Conservation (phyloP, 2,888 invertebrate species). For the Cantharis rustica region DNA sequence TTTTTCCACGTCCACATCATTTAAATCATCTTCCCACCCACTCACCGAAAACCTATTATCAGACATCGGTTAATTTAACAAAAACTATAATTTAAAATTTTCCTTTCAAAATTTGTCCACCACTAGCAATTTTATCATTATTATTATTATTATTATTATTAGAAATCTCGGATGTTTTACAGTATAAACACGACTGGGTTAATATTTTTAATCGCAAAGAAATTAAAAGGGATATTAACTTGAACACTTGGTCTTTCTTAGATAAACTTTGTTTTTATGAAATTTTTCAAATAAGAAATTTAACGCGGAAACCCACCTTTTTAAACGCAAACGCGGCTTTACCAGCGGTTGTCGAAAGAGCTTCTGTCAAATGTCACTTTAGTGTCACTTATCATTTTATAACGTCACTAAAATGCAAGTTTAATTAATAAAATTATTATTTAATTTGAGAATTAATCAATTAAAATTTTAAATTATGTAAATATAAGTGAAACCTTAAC, state of each 20-base stretch:
- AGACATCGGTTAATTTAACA: slow-evolving; percentile 23
- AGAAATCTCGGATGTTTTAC: background rate
- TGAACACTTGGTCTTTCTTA: background rate
- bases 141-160: background rate
- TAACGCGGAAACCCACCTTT: background rate
- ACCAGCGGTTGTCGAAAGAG: background rate
- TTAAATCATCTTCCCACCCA: slow-evolving; percentile 78
- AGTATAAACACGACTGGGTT: background rate
- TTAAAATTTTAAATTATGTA: slow-evolving; percentile 14
- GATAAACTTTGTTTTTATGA: background rate
- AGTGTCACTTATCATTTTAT: slow-evolving; percentile 33
- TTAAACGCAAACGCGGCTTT: background rate
- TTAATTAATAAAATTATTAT: slow-evolving; percentile 18
- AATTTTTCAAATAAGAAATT: background rate
- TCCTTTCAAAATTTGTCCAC: background rate
- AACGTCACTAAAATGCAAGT: slow-evolving; percentile 36
- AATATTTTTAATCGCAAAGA: background rate
- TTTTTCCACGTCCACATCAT: slow-evolving; percentile 70
- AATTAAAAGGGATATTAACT: background rate
- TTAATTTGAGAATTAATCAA: slow-evolving; percentile 9
- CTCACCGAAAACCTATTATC: slow-evolving; percentile 64
- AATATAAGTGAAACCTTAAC: slow-evolving; percentile 6
- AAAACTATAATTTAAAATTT: background rate
- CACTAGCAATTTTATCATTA: background rate
- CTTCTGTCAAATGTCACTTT: slow-evolving; percentile 30